A percentile compares a stretch with the other conserved stretches of the same genome.
Evolutionary conservation across 2,888 invertebrate species (phyloP).

Genomic region (Napeogenes inachia): DNA sequence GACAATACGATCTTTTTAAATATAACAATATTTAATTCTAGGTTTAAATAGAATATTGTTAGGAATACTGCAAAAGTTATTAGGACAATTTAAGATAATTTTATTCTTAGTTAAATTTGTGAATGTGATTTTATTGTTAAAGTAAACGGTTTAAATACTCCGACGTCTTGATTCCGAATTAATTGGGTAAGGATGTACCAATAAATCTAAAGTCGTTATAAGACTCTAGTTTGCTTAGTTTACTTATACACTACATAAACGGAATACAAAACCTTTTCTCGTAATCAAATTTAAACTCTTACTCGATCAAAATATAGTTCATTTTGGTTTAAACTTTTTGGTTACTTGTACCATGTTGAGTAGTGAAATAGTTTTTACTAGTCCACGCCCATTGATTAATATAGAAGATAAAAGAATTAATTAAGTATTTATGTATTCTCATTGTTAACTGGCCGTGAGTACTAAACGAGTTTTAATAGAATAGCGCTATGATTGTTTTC

Average conservation of each 20-base stretch:
- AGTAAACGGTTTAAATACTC: slow-evolving; percentile 36
- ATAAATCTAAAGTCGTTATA: slow-evolving; percentile 61
- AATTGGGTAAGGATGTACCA: slow-evolving; percentile 60
- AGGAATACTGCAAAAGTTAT: too few species aligned
- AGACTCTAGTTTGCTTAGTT: slow-evolving; percentile 58
- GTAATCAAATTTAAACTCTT: slow-evolving; percentile 34
- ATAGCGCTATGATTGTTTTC: slow-evolving; percentile 8
- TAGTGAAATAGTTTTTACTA: slow-evolving; percentile 49
- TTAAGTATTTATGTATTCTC: slow-evolving; percentile 69
- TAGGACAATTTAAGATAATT: too few species aligned
- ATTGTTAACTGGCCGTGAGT: slow-evolving; percentile 56
- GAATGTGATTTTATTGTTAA: slow-evolving; percentile 11
- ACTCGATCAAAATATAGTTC: slow-evolving; percentile 10
- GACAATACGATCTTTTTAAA: neutral
- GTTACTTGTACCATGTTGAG: slow-evolving; percentile 34
- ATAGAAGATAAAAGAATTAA: slow-evolving; percentile 66
- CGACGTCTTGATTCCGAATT: slow-evolving; percentile 61
- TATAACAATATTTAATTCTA: too few species aligned
- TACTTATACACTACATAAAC: slow-evolving; percentile 17
- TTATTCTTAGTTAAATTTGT: too few species aligned
- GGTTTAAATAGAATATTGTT: too few species aligned
- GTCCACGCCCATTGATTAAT: slow-evolving; percentile 70
- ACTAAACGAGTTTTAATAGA: slow-evolving; percentile 32
- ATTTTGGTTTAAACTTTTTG: slow-evolving; percentile 19
- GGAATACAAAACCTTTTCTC: neutral